Evolutionary conservation across 2,888 invertebrate genomes (phyloP).

Genomic region (Busseola fusca): DNA sequence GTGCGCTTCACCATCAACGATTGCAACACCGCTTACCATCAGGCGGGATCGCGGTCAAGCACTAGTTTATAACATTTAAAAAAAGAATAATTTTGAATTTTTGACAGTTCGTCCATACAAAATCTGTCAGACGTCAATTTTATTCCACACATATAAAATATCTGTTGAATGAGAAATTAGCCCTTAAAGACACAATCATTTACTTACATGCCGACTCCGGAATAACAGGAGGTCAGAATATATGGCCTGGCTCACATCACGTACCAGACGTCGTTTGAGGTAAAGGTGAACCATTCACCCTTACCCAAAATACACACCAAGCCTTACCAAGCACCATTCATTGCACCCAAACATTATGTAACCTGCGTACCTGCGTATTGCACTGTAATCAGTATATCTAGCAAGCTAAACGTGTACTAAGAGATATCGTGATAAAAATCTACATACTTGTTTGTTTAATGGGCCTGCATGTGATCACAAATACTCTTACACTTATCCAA

Average conservation of each 20-base stretch:
- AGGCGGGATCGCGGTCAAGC: too few species aligned
- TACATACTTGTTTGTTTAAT: too few species aligned
- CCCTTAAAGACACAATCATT: not conserved
- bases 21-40: too few species aligned
- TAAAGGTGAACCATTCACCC: conserved; percentile 17
- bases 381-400: not conserved
- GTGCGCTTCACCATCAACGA: too few species aligned
- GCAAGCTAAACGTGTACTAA: not conserved
- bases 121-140: too few species aligned
- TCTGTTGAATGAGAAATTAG: too few species aligned
- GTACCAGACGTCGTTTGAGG: conserved; percentile 52
- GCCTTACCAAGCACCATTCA: not conserved
- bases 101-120: too few species aligned
- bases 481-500: too few species aligned
- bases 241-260: conserved; percentile 47
- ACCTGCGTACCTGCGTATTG: not conserved
- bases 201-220: conserved; percentile 45
- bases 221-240: conserved; percentile 35
- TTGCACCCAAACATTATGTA: not conserved
- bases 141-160: too few species aligned
- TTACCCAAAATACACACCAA: not conserved
- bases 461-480: too few species aligned
- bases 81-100: too few species aligned
- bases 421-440: not conserved
- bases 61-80: too few species aligned